Conservation (phyloP, 2,113 vertebrate genomes). For the Oryzias curvinotus region DNA sequence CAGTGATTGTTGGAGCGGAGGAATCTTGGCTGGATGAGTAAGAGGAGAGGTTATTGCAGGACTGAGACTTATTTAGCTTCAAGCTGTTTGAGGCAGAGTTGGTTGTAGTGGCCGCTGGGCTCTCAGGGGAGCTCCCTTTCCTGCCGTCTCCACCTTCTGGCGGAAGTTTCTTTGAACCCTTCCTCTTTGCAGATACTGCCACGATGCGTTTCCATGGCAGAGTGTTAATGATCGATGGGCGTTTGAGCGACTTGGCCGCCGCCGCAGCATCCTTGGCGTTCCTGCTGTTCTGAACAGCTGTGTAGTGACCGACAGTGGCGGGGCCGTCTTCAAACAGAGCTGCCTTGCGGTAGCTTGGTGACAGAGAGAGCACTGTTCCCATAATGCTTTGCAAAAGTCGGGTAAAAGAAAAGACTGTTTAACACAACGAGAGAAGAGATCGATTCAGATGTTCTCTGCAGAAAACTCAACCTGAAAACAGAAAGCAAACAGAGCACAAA, state of each 20-base stretch:
- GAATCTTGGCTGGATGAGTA: conserved; percentile 78
- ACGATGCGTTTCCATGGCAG: conserved; percentile 92
- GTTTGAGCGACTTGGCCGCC: conserved; percentile 81
- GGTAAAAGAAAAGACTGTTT: neutral
- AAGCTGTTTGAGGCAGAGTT: conserved; percentile 81
- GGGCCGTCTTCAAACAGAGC: conserved; percentile 88
- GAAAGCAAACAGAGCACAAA: neutral
- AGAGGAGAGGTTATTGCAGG: conserved; percentile 87
- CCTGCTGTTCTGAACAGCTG: conserved; percentile 89
- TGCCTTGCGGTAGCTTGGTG: conserved; percentile 90
- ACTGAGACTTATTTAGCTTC: conserved; percentile 91
- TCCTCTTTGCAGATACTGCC: conserved; percentile 88
- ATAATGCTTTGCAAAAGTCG: conserved; percentile 69
- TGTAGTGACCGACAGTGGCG: conserved; percentile 86
- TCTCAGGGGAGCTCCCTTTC: conserved; percentile 80
- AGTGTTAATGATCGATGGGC: conserved; percentile 87
- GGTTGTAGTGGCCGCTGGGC: conserved; percentile 28
- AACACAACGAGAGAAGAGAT: conserved; percentile 21
- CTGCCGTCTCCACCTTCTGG: conserved; percentile 68
- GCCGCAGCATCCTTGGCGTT: conserved; percentile 82
- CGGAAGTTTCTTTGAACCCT: conserved; percentile 88
- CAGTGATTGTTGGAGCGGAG: conserved; percentile 61
- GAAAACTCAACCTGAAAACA: conserved; percentile 32
- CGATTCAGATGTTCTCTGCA: conserved; percentile 12
- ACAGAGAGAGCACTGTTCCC: conserved; percentile 90